A percentile compares a stretch with the other conserved stretches of the same genome.
Conservation (phyloP, 2,113 vertebrate genomes). For the Hypomesus transpacificus region DNA sequence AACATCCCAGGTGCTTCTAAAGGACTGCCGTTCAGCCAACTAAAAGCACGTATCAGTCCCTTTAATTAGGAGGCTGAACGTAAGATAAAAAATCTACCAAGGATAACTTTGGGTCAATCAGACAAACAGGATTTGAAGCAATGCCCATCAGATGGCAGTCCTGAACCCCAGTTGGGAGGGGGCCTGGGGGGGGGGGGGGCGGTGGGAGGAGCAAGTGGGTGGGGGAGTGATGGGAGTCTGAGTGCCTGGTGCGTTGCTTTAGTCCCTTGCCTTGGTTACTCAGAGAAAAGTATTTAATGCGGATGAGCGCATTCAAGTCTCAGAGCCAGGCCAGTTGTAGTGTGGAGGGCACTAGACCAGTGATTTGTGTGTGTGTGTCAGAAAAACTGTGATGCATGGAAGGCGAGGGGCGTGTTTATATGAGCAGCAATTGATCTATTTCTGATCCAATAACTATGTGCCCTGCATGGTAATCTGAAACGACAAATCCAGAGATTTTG, state of each 20-base stretch:
- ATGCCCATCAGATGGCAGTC: too few species aligned
- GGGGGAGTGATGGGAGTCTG: neutral
- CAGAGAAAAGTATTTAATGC: slow-evolving; percentile 31
- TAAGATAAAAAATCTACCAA: neutral
- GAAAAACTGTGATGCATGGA: neutral
- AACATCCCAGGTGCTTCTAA: slow-evolving; percentile 16
- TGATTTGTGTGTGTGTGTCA: slow-evolving; percentile 7
- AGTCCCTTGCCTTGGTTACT: slow-evolving; percentile 15
- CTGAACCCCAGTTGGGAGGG: too few species aligned
- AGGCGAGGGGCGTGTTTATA: neutral
- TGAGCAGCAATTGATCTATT: neutral
- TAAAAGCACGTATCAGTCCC: neutral
- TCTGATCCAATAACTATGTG: too few species aligned
- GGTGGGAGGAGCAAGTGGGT: neutral
- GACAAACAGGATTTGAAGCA: too few species aligned
- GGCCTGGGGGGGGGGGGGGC: neutral
- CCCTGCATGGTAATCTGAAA: slow-evolving; percentile 19
- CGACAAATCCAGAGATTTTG: slow-evolving; percentile 48
- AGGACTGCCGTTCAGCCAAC: neutral
- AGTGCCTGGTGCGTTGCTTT: slow-evolving; percentile 4
- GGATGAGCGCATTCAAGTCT: slow-evolving; percentile 24
- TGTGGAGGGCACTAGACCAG: slow-evolving; percentile 10
- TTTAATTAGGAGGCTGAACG: slow-evolving; percentile 9
- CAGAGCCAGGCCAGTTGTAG: slow-evolving; percentile 8
- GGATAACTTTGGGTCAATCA: slow-evolving; percentile 4